Evolutionary conservation across 2,113 vertebrate genomes (phyloP), one percentile per base, ranked within the genome.

Genomic region (Abramis brama): DNA sequence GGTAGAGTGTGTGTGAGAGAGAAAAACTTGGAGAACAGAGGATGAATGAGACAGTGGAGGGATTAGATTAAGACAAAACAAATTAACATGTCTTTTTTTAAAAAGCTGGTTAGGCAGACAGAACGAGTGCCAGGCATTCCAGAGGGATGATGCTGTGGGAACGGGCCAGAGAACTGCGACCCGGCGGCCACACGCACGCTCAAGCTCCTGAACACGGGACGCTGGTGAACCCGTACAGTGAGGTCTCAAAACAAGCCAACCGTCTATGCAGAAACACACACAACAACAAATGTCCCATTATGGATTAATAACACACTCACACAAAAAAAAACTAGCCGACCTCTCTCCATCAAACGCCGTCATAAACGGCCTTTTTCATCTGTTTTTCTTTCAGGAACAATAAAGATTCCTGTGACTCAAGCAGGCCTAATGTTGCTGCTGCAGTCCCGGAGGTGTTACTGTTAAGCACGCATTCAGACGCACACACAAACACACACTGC

Each of bases 41-140:
- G 47, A 52, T 71, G 30, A 66, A 19, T 36, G 62, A 75, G 30
- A 75, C 39, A 80, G 82, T 11, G 60, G 33, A 79, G 3, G 64
- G 81, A 86, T 76, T 74, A 75, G 39, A 79, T 79, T 74, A 45
- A 87, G 70, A 83, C 66, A 60, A 83, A 86, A 88, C 78, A 85
- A 85, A 80, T 85, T 5, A 88, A 86, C 57, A 71, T 85, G 64
- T 45, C n/a, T 36, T 45, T 83, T 68, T 79, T 83, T 43, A 43
- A 74, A 62, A 83, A 82, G 25, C 79, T 87, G 23, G 33, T 86
- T 84, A 88, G 64, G 25, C 70, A 45, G 75, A 55, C 23, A 39
- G 45, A 5, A 9, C 27, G 62, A 75, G 50, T 86, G 82, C 55
- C 64, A 68, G 75, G 45, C 83, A 87, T 87, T 85, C 88, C 83